phyloP scores from a whole-genome alignment of 2,888 invertebrate genomes.

The Acanthococcus lagerstroemiae region DNA sequence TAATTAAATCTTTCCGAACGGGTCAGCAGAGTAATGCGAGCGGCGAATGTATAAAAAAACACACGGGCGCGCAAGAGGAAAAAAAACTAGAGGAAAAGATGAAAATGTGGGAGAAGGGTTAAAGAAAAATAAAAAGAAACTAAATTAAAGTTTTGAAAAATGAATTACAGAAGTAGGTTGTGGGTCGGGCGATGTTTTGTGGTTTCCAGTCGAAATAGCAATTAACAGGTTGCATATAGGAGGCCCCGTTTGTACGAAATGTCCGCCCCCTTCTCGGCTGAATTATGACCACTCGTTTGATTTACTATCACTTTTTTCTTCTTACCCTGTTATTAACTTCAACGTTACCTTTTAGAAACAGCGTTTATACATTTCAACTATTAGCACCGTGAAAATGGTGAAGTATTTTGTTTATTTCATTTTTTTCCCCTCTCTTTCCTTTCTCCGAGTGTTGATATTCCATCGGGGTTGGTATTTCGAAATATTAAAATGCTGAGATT shows the following conservation, averaged over 20 bases:
- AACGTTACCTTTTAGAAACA: constrained; percentile 24
- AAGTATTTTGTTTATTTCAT: too few relatives aligned
- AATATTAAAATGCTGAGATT: too few relatives aligned
- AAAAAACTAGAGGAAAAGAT: constrained; percentile 5
- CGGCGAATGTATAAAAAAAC: not conserved
- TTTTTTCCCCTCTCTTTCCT: too few relatives aligned
- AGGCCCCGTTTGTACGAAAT: constrained; percentile 25
- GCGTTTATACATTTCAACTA: too few relatives aligned
- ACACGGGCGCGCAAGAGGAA: not conserved
- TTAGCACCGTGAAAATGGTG: too few relatives aligned
- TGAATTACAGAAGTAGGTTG: constrained; percentile 29
- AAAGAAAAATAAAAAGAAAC: constrained; percentile 16
- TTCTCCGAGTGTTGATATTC: too few relatives aligned
- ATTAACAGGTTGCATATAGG: constrained; percentile 31
- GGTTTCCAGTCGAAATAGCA: constrained; percentile 27
- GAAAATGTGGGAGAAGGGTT: constrained; percentile 3
- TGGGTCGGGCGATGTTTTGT: constrained; percentile 23
- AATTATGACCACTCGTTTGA: constrained; percentile 29
- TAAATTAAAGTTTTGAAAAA: constrained; percentile 28
- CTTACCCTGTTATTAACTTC: constrained; percentile 23
- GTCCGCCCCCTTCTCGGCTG: constrained; percentile 27
- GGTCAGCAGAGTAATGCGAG: not conserved
- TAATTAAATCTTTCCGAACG: constrained; percentile 16
- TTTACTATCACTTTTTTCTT: constrained; percentile 26
- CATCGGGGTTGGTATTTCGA: too few relatives aligned